These are phyloP conservation scores for Arctocebus calabarensis DNA, from an alignment of 2,797 vertebrate species.

Conservation along the genomic window DNA sequence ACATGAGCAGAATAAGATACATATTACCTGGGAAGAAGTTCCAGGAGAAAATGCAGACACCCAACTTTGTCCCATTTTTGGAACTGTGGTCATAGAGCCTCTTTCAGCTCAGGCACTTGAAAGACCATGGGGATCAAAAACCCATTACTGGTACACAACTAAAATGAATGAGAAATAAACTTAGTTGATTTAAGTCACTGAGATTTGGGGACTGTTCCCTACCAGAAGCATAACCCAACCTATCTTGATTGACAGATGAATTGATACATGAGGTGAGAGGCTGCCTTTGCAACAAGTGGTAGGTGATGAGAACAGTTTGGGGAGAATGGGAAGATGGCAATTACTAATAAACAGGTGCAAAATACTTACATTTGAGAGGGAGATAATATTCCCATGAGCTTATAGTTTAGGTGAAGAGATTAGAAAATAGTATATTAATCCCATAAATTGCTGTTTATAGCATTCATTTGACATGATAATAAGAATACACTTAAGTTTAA, in stretches of 20 bases:
- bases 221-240: background rate
- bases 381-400: background rate
- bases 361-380: background rate
- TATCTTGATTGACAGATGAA: background rate
- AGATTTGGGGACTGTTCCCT: background rate
- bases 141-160: background rate
- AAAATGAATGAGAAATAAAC: background rate
- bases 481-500: background rate
- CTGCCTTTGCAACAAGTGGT: background rate
- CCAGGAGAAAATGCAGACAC: background rate
- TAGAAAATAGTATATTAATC: background rate
- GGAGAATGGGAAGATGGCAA: background rate
- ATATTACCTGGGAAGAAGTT: background rate
- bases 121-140: background rate
- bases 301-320: background rate
- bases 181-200: background rate
- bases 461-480: conserved; percentile 8
- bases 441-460: background rate
- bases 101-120: background rate
- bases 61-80: background rate
- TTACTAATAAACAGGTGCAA: background rate
- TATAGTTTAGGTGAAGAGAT: background rate
- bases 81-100: background rate
- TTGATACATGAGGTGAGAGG: background rate
- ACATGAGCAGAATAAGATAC: background rate